A percentile compares a stretch with the other conserved stretches of the same genome.
Evolutionary conservation across 2,888 invertebrate genomes (phyloP).

Genomic region (Dicyrtoma fusca): DNA sequence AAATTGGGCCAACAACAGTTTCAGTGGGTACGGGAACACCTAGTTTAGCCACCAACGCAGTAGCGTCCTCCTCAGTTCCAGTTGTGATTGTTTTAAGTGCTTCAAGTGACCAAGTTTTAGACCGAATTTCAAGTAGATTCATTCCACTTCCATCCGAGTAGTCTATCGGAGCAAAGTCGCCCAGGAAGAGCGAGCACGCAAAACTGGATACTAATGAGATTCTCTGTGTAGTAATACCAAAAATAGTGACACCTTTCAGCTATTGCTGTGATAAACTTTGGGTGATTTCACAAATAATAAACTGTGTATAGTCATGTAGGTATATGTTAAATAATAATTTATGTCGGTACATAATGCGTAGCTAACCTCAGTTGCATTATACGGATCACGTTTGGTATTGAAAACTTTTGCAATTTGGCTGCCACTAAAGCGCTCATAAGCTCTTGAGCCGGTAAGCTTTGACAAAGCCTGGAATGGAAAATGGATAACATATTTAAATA

Average conservation of each 20-base stretch:
- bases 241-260: neutral
- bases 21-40: slow-evolving; percentile 74
- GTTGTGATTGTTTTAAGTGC: slow-evolving; percentile 69
- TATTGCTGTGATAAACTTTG: neutral
- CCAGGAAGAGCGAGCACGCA: slow-evolving; percentile 82
- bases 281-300: neutral
- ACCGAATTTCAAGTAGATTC: slow-evolving; percentile 86
- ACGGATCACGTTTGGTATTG: slow-evolving; percentile 71
- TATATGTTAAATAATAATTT: neutral
- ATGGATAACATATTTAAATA: too few relatives aligned
- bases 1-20: slow-evolving; percentile 72
- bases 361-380: slow-evolving; percentile 73
- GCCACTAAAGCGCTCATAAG: slow-evolving; percentile 90
- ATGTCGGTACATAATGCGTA: neutral
- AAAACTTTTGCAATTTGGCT: slow-evolving; percentile 89
- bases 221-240: slow-evolving; percentile 64
- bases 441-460: slow-evolving; percentile 80
- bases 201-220: slow-evolving; percentile 95
- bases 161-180: slow-evolving; percentile 87
- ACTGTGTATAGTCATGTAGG: too few relatives aligned
- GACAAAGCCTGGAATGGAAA: slow-evolving; percentile 69
- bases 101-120: slow-evolving; percentile 74
- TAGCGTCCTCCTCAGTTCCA: slow-evolving; percentile 64
- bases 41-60: slow-evolving; percentile 73
- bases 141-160: slow-evolving; percentile 92